Evolutionary conservation across 2,888 invertebrate genomes (phyloP).

Genomic region (Trachelus troglodyta): DNA sequence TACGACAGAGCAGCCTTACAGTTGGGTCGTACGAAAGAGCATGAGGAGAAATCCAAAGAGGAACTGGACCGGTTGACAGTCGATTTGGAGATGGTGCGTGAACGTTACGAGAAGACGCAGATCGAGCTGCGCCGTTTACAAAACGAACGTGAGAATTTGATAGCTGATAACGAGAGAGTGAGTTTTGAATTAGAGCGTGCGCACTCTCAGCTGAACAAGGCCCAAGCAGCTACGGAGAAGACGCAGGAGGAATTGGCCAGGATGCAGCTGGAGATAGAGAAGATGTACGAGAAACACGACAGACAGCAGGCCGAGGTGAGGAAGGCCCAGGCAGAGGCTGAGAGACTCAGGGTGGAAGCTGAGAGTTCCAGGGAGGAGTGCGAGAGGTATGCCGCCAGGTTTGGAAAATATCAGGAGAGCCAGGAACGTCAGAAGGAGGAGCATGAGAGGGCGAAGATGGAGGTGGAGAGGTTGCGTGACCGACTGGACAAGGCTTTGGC

Average conservation of each 20-base stretch:
- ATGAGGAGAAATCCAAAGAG: constrained; percentile 91
- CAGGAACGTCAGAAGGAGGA: constrained; percentile 79
- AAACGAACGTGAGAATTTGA: constrained; percentile 87
- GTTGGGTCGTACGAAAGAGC: constrained; percentile 86
- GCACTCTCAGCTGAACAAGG: constrained; percentile 87
- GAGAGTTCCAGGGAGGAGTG: constrained; percentile 85
- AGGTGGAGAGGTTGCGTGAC: constrained; percentile 83
- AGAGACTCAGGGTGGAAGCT: constrained; percentile 76
- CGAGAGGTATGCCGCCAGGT: constrained; percentile 77
- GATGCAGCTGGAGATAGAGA: constrained; percentile 88
- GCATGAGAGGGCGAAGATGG: constrained; percentile 80
- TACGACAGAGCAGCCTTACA: constrained; percentile 89
- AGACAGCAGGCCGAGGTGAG: constrained; percentile 85
- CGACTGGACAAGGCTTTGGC: constrained; percentile 83
- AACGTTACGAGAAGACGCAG: constrained; percentile 89
- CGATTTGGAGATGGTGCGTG: constrained; percentile 88
- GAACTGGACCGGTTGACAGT: constrained; percentile 81
- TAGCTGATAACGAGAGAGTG: constrained; percentile 85
- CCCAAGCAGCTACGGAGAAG: constrained; percentile 87
- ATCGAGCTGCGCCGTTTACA: constrained; percentile 84
- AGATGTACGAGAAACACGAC: constrained; percentile 91
- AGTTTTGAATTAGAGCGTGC: constrained; percentile 89
- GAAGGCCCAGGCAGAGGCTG: constrained; percentile 82
- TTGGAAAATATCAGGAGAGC: constrained; percentile 81
- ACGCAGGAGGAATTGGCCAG: constrained; percentile 90